Evolutionary conservation across 2,113 vertebrate genomes (phyloP), one percentile per base, ranked within the genome.

Genomic region (Carettochelys insculpta): DNA sequence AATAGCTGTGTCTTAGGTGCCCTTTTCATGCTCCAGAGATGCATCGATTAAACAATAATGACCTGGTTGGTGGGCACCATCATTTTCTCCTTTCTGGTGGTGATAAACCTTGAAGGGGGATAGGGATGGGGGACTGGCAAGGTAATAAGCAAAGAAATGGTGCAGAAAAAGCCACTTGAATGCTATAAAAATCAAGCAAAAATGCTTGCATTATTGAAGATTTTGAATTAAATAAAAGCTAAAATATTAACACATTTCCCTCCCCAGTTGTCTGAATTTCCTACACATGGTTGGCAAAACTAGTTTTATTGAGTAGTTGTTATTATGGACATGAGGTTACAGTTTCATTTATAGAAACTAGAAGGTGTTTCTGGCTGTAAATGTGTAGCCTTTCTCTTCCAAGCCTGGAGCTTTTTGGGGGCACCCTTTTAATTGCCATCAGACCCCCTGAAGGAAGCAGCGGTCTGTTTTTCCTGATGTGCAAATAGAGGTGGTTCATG

Each of bases 41-140:
- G 98, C 98, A 99, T 98, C 98, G 98, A 99, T 99, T 98, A 98
- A 98, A 98, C 98, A 98, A 98, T 98, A 98, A 99, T 98, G 98
- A 98, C 98, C 98, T 97, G 95, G 96, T 98, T 97, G 97, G 98
- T 98, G 98, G 98, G 96, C 97, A 98, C 97, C 98, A 97, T 98
- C 96, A 96, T 97, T 96, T 98, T 95, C 95, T 97, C 85, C 90
- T 97, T 97, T 95, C 96, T 95, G 95, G 94, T 95, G 96, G 96
- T 90, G 93, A 95, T 95, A 97, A 97, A 97, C 94, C 97, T 96
- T 92, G 61, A 12, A 96, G 96, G 88, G 82, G 88, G 88, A 93
- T 78, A 84, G 77, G 41, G 81, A 86, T 84, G 80, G 65, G 79
- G 90, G 88, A 65, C n/a, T 56, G n/a, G 53, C 89, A 43, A 86